Conservation (phyloP, 1,140 invertebrate species). For the Zeugodacus cucurbitae region DNA sequence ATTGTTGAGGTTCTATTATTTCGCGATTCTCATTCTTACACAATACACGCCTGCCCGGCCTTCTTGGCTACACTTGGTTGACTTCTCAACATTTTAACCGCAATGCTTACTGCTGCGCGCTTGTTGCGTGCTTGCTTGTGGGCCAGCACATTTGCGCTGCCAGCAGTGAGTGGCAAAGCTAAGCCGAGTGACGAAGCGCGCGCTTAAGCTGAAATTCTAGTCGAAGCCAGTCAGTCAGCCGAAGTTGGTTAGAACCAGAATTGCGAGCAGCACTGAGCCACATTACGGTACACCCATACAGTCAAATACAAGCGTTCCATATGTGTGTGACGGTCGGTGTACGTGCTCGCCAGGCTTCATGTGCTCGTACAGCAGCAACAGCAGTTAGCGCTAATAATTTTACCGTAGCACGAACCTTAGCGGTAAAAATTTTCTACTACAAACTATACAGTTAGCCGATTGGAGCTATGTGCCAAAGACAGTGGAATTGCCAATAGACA, state of each 20-base stretch:
- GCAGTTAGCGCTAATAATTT: constrained; percentile 55
- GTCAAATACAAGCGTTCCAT: not conserved
- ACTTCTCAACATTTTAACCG: constrained; percentile 43
- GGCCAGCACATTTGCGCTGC: not conserved
- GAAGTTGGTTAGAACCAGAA: not conserved
- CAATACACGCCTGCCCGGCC: constrained; percentile 56
- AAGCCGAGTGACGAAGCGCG: not conserved
- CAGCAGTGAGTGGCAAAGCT: not conserved
- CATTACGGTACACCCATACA: not conserved
- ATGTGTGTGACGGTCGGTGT: not conserved
- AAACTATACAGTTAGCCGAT: constrained; percentile 63
- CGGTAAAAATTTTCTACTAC: constrained; percentile 63
- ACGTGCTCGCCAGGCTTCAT: not conserved
- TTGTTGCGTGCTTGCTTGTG: not conserved
- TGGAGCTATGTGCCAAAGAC: constrained; percentile 17
- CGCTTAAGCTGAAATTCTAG: not conserved
- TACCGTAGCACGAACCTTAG: constrained; percentile 64
- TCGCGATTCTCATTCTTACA: constrained; percentile 57
- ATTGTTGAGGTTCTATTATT: constrained; percentile 61
- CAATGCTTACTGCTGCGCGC: not conserved
- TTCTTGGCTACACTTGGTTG: not conserved
- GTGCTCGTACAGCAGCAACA: not conserved
- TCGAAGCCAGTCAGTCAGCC: not conserved
- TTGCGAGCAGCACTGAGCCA: not conserved
- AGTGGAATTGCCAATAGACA: constrained; percentile 33